Percentiles rank a stretch among this genome's conserved stretches.
Conservation (phyloP, 1,140 invertebrate genomes). For the Scaptomyza hsui region DNA sequence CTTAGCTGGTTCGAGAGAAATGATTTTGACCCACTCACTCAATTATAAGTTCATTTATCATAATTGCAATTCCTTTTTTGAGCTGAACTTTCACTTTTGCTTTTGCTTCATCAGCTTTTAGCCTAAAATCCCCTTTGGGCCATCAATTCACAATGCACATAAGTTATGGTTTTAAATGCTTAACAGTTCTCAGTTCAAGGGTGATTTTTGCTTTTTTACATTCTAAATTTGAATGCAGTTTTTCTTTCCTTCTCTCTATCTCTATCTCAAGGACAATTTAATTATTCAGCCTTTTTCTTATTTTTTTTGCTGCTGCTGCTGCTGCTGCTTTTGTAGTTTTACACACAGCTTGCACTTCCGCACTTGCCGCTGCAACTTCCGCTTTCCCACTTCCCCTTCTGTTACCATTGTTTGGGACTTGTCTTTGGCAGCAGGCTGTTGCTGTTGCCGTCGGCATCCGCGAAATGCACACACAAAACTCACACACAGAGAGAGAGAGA, state of each 20-base stretch:
- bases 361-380: slow-evolving; percentile 34
- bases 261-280: slow-evolving; percentile 78
- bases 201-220: slow-evolving; percentile 21
- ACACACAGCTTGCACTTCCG: slow-evolving; percentile 71
- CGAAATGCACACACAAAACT: slow-evolving; percentile 41
- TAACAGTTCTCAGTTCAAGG: background rate
- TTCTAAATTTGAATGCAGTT: slow-evolving; percentile 56
- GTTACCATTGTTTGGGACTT: slow-evolving; percentile 62
- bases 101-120: slow-evolving; percentile 5
- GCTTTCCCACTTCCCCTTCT: background rate
- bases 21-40: slow-evolving; percentile 29
- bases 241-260: slow-evolving; percentile 32
- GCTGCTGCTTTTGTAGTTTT: slow-evolving; percentile 12
- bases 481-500: background rate
- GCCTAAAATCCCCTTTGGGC: slow-evolving; percentile 6
- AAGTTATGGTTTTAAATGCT: slow-evolving; percentile 49
- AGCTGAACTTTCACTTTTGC: slow-evolving; percentile 62
- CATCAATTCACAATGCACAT: slow-evolving; percentile 60
- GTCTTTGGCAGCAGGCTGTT: slow-evolving; percentile 66
- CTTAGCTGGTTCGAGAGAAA: background rate
- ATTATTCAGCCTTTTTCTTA: slow-evolving; percentile 72
- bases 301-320: slow-evolving; percentile 28
- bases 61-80: slow-evolving; percentile 12
- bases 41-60: slow-evolving; percentile 8
- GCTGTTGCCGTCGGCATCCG: slow-evolving; percentile 49